Percentiles rank a stretch among this genome's conserved stretches.
These are phyloP conservation scores for Streblospio benedicti DNA, from an alignment of 1,140 invertebrate species.

Conservation along the genomic window DNA sequence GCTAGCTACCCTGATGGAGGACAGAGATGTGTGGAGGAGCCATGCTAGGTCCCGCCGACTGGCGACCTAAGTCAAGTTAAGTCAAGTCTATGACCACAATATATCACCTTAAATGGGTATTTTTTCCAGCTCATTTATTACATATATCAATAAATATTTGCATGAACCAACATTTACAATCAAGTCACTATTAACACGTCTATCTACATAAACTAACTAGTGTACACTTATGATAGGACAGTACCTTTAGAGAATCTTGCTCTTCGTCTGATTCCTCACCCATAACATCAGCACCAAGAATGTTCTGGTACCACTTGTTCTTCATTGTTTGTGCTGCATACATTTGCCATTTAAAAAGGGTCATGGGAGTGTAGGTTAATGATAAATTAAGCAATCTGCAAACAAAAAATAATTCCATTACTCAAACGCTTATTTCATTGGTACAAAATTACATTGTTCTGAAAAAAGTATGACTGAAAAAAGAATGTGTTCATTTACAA, in stretches of 20 bases:
- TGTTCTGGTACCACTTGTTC: constrained; percentile 50
- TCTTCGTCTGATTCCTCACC: constrained; percentile 71
- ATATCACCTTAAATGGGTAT: too few relatives aligned
- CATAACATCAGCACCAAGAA: constrained; percentile 53
- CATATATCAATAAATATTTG: too few relatives aligned
- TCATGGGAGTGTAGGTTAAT: constrained; percentile 86
- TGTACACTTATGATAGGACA: too few relatives aligned
- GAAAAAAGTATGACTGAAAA: neutral
- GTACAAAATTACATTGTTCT: neutral
- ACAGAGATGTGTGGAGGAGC: too few relatives aligned
- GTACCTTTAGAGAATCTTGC: constrained; percentile 84
- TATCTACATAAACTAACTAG: too few relatives aligned
- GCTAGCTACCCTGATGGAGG: too few relatives aligned
- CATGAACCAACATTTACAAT: too few relatives aligned
- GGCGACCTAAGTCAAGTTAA: too few relatives aligned
- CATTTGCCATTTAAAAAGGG: constrained; percentile 94
- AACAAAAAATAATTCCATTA: constrained; percentile 1
- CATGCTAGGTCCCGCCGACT: too few relatives aligned
- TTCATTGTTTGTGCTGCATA: constrained; percentile 86
- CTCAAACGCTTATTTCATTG: neutral
- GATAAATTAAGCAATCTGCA: constrained; percentile 51
- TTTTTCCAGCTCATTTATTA: too few relatives aligned
- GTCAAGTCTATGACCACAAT: too few relatives aligned
- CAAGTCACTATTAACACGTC: too few relatives aligned
- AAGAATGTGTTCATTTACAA: neutral